Evolutionary conservation across 2,888 invertebrate species (phyloP).

Genomic region (Lasioglossum figueresi): DNA sequence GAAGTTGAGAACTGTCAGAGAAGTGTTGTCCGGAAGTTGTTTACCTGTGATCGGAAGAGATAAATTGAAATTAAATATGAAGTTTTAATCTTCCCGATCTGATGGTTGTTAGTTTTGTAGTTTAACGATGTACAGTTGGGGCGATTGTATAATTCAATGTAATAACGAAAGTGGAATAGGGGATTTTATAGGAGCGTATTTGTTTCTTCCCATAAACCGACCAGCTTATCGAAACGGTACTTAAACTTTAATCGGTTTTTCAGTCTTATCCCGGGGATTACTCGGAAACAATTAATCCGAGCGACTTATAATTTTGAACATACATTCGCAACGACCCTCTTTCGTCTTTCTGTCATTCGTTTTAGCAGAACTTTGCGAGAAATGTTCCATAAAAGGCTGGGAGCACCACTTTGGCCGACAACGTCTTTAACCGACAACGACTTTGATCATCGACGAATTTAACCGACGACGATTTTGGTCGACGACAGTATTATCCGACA

Average conservation of each 20-base stretch:
- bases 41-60: not conserved
- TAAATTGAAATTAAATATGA: not conserved
- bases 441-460: too few relatives aligned
- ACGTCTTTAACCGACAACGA: too few relatives aligned
- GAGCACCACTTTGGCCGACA: not conserved
- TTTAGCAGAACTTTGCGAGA: too few relatives aligned
- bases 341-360: not conserved
- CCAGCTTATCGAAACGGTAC: slow-evolving; percentile 4
- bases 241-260: slow-evolving; percentile 9
- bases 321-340: not conserved
- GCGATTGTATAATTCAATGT: not conserved
- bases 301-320: not conserved
- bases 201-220: not conserved
- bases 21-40: not conserved
- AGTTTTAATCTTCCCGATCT: not conserved
- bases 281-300: not conserved
- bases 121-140: not conserved
- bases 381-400: too few relatives aligned
- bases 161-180: not conserved
- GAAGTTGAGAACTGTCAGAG: not conserved
- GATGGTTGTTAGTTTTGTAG: not conserved
- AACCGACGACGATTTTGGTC: too few relatives aligned
- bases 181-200: slow-evolving; percentile 1
- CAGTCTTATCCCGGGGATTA: not conserved
- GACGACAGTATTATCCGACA: too few relatives aligned